Evolutionary conservation across 2,113 vertebrate genomes (phyloP).

Genomic region (Crotalus helleri): DNA sequence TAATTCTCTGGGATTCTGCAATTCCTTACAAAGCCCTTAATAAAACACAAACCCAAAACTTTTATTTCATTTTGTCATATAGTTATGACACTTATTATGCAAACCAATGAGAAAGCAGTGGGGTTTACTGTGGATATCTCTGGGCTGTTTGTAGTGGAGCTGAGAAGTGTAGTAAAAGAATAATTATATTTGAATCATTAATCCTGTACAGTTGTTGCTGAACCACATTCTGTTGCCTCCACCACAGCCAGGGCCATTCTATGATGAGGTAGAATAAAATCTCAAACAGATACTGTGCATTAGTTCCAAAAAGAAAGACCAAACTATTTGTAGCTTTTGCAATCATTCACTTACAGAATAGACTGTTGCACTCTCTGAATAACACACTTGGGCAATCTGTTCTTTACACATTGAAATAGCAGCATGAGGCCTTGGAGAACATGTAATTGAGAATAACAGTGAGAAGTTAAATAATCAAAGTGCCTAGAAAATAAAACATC

Average conservation of each 20-base stretch:
- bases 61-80: not conserved
- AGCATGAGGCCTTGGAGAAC: not conserved
- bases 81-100: not conserved
- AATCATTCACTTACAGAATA: not conserved
- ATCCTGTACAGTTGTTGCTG: not conserved
- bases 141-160: not conserved
- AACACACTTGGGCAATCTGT: slow-evolving; percentile 15
- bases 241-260: not conserved
- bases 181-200: not conserved
- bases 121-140: not conserved
- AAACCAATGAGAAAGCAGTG: not conserved
- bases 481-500: slow-evolving; percentile 14
- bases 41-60: not conserved
- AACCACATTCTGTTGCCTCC: not conserved
- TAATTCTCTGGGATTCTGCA: not conserved
- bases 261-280: not conserved
- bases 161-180: not conserved
- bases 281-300: slow-evolving; percentile 2
- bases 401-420: slow-evolving; percentile 25
- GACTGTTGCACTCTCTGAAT: not conserved
- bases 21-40: not conserved
- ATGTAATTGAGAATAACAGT: not conserved
- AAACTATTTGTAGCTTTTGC: not conserved
- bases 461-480: slow-evolving; percentile 5
- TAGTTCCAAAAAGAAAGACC: slow-evolving; percentile 14